Evolutionary conservation across 1,140 invertebrate genomes (phyloP).

Genomic region (Coenobita brevimanus): DNA sequence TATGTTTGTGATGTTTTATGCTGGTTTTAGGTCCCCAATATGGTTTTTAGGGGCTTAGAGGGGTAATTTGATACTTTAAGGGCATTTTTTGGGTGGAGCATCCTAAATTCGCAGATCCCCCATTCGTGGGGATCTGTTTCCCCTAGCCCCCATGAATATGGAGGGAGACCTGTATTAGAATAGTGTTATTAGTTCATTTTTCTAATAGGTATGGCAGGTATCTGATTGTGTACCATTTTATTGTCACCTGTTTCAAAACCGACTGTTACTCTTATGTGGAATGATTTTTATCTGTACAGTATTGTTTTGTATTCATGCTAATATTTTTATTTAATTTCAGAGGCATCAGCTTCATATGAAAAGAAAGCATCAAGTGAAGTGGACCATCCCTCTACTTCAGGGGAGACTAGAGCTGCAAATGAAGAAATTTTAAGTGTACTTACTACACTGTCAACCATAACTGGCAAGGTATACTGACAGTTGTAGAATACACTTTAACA

Average conservation of each 20-base stretch:
- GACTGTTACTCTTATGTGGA: neutral
- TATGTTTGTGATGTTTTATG: no score
- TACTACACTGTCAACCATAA: neutral
- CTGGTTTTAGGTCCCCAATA: no score
- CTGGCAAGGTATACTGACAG: conserved; percentile 3
- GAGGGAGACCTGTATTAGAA: no score
- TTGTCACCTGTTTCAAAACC: neutral
- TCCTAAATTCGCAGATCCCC: neutral
- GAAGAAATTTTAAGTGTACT: conserved; percentile 37
- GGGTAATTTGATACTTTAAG: neutral
- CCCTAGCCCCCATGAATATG: no score
- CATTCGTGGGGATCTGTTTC: no score
- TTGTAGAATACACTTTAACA: neutral
- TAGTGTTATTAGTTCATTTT: no score
- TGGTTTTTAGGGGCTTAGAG: no score
- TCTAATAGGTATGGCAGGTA: no score
- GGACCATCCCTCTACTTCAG: conserved; percentile 30
- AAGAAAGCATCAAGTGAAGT: conserved; percentile 45
- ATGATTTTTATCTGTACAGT: neutral
- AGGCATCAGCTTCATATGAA: conserved; percentile 40
- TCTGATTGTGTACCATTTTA: neutral
- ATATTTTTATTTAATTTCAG: conserved; percentile 1
- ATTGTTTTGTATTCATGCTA: neutral
- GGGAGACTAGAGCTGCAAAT: conserved; percentile 39
- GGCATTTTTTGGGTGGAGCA: neutral